Conservation (phyloP, 2,113 vertebrate species). For the Mus pahari region DNA sequence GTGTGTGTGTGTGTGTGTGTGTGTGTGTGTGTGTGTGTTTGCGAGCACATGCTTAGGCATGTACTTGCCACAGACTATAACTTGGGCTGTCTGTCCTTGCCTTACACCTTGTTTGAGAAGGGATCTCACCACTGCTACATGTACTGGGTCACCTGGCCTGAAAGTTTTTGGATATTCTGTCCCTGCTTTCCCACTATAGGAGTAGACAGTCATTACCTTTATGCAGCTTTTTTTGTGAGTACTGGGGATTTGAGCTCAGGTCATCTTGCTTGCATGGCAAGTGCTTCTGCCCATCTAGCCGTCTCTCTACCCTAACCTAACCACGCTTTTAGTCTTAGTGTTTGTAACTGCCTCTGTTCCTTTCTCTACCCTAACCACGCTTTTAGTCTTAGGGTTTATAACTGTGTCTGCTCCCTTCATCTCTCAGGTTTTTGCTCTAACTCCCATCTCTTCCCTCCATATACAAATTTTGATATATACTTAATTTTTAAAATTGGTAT, state of each 20-base stretch:
- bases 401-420: neutral
- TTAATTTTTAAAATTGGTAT: constrained; percentile 33
- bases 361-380: neutral
- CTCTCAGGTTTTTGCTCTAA: neutral
- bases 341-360: neutral
- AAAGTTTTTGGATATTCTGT: neutral
- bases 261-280: neutral
- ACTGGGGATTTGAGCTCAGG: neutral
- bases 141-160: neutral
- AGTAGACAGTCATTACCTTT: neutral
- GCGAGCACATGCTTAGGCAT: neutral
- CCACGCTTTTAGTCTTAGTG: neutral
- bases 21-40: neutral
- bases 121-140: neutral
- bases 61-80: neutral
- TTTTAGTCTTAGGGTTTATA: neutral
- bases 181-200: neutral
- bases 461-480: neutral
- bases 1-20: constrained; percentile 9
- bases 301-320: neutral
- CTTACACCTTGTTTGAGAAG: neutral
- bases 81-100: neutral
- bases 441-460: neutral
- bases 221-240: neutral
- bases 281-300: neutral